A percentile compares a stretch with the other conserved stretches of the same genome.
phyloP scores from a whole-genome alignment of 1,140 invertebrate species.

The Nautilus pompilius region DNA sequence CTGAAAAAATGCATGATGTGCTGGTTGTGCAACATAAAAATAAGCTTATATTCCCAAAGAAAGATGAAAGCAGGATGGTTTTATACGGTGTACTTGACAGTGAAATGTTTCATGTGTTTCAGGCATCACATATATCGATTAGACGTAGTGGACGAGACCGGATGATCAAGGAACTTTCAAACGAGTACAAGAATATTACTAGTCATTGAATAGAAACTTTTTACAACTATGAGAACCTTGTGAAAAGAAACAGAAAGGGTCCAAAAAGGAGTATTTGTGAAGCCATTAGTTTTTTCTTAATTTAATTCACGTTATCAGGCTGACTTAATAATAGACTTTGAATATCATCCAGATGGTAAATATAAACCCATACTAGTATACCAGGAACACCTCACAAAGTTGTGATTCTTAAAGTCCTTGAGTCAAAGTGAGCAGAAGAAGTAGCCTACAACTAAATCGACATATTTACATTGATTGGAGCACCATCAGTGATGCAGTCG shows the following conservation, averaged over 20 bases:
- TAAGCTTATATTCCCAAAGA: no score
- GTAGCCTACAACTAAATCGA: background rate
- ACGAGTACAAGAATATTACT: background rate
- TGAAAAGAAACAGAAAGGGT: background rate
- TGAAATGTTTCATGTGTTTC: conserved; percentile 19
- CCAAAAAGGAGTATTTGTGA: conserved; percentile 1
- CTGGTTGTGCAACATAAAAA: no score
- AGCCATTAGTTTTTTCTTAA: background rate
- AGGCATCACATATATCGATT: background rate
- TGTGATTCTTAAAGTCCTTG: background rate
- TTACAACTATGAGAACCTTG: background rate
- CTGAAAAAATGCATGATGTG: no score
- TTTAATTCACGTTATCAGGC: background rate
- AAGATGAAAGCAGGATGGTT: background rate
- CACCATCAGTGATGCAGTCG: background rate
- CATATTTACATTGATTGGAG: background rate
- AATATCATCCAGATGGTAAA: background rate
- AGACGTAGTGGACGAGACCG: background rate
- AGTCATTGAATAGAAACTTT: background rate
- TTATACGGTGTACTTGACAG: conserved; percentile 11
- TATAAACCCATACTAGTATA: background rate
- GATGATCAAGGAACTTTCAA: background rate
- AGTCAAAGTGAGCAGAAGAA: background rate
- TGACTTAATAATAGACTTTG: background rate
- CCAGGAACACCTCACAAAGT: background rate